These are phyloP conservation scores for Cairina moschata DNA, from an alignment of 2,113 vertebrate species.

Conservation along the genomic window DNA sequence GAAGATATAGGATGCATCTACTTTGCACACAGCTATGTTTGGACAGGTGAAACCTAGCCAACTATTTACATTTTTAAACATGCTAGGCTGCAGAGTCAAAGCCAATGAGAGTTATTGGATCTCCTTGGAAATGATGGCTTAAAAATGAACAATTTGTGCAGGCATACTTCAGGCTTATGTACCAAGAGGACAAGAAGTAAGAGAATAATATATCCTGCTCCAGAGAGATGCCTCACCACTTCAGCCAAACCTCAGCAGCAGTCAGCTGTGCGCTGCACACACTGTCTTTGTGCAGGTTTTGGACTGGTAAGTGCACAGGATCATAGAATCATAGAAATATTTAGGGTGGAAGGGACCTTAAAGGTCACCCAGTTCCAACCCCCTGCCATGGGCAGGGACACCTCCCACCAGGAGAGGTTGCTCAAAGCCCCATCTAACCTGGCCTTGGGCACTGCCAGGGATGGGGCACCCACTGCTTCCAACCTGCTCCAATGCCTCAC, in stretches of 20 bases:
- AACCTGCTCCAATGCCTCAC: no score
- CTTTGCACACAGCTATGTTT: neutral
- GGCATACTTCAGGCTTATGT: neutral
- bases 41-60: neutral
- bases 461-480: no score
- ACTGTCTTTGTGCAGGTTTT: neutral
- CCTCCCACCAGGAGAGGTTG: no score
- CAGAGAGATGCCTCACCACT: neutral
- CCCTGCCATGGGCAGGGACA: no score
- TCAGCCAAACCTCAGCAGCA: neutral
- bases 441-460: no score
- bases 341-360: no score
- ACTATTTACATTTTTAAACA: neutral
- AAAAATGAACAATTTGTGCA: neutral
- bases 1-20: neutral
- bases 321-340: neutral
- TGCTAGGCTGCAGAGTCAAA: neutral
- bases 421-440: no score
- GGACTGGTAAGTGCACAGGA: neutral
- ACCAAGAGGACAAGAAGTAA: neutral
- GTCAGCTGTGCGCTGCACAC: neutral
- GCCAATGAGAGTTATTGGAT: neutral
- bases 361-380: no score
- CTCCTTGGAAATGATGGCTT: neutral
- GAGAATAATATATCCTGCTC: neutral